These are phyloP conservation scores for Hyphantria cunea DNA, from an alignment of 1,140 invertebrate species.

Conservation along the genomic window DNA sequence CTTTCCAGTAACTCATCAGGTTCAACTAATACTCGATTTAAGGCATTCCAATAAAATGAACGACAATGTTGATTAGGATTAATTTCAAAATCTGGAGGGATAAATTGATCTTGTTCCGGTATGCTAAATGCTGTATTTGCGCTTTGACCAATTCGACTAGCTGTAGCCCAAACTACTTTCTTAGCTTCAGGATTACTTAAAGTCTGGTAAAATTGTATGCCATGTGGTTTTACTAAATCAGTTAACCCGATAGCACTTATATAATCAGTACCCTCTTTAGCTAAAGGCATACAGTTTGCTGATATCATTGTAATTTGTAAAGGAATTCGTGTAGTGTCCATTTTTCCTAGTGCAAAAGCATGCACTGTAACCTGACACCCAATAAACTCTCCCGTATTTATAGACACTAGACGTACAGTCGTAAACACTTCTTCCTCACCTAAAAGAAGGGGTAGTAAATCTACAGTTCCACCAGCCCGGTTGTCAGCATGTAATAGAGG, in stretches of 20 bases:
- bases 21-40: slow-evolving; percentile 63
- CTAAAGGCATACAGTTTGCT: slow-evolving; percentile 60
- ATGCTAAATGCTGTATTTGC: slow-evolving; percentile 51
- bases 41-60: slow-evolving; percentile 66
- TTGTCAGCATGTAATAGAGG: slow-evolving; percentile 64
- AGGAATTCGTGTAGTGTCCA: slow-evolving; percentile 39
- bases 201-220: slow-evolving; percentile 65
- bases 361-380: slow-evolving; percentile 44
- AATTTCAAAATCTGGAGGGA: slow-evolving; percentile 46
- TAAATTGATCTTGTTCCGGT: slow-evolving; percentile 56
- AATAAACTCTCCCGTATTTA: slow-evolving; percentile 45
- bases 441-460: slow-evolving; percentile 64
- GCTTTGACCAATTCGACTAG: slow-evolving; percentile 49
- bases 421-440: slow-evolving; percentile 56
- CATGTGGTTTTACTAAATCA: slow-evolving; percentile 39
- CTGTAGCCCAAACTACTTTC: slow-evolving; percentile 62
- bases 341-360: slow-evolving; percentile 32
- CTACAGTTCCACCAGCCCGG: slow-evolving; percentile 58
- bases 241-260: slow-evolving; percentile 55
- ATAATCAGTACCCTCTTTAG: slow-evolving; percentile 63
- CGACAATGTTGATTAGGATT: slow-evolving; percentile 43
- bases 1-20: slow-evolving; percentile 40
- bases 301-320: slow-evolving; percentile 64
- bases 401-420: slow-evolving; percentile 45
- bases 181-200: slow-evolving; percentile 45